These are phyloP conservation scores for Micronycteris hirsuta DNA, from an alignment of 2,113 vertebrate species.

Conservation along the genomic window DNA sequence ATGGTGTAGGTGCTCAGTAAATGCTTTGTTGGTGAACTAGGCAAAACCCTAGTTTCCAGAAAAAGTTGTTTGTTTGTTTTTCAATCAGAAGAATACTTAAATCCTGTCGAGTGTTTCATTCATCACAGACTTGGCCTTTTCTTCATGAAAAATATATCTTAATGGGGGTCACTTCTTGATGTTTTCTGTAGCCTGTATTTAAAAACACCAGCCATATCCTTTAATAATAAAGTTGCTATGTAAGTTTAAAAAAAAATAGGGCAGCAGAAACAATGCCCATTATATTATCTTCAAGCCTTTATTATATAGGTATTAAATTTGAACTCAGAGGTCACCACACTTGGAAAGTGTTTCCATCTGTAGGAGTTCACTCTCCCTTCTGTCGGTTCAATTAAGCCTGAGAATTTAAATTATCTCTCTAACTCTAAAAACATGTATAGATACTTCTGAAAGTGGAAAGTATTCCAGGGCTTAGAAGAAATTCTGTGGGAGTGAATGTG, in stretches of 20 bases:
- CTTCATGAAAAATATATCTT: constrained; percentile 39
- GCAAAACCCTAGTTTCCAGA: not conserved
- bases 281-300: constrained; percentile 45
- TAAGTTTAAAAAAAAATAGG: not conserved
- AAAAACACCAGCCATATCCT: not conserved
- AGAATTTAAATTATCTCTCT: constrained; percentile 71
- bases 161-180: constrained; percentile 26
- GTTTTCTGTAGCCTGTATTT: constrained; percentile 43
- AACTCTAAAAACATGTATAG: constrained; percentile 72
- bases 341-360: constrained; percentile 67
- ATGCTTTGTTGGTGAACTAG: not conserved
- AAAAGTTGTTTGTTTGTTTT: not conserved
- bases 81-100: constrained; percentile 25
- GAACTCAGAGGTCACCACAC: constrained; percentile 41
- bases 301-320: constrained; percentile 55
- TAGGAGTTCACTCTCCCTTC: constrained; percentile 41
- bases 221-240: constrained; percentile 37
- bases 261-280: constrained; percentile 45
- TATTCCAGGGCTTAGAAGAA: constrained; percentile 67
- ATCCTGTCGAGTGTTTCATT: not conserved
- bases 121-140: constrained; percentile 29
- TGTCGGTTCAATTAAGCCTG: constrained; percentile 65
- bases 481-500: constrained; percentile 73
- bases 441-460: constrained; percentile 73
- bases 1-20: not conserved